These are phyloP conservation scores for Dryocosmus kuriphilus DNA, from an alignment of 2,888 invertebrate species.

Conservation along the genomic window DNA sequence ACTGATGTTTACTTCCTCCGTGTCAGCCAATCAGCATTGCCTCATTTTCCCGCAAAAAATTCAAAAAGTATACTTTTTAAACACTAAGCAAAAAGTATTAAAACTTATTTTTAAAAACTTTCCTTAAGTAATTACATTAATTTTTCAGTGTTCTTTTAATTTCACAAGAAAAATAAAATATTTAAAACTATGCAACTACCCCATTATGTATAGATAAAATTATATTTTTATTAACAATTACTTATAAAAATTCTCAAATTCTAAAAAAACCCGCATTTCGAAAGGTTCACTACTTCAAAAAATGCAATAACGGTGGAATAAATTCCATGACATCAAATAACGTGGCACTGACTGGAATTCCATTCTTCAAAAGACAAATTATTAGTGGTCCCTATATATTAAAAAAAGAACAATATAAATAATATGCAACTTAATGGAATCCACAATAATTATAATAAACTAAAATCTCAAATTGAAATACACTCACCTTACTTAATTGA, in stretches of 20 bases:
- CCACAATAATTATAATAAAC: not conserved
- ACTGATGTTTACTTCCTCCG: too few relatives aligned
- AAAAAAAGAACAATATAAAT: conserved; percentile 19
- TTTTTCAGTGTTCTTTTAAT: too few relatives aligned
- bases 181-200: too few relatives aligned
- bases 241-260: not conserved
- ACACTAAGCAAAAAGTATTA: too few relatives aligned
- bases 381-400: conserved; percentile 64
- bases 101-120: too few relatives aligned
- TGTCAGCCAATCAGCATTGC: too few relatives aligned
- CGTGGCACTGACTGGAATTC: conserved; percentile 59
- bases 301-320: conserved; percentile 62
- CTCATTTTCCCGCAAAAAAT: too few relatives aligned
- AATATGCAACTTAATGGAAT: not conserved
- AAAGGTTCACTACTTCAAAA: conserved; percentile 43
- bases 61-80: too few relatives aligned
- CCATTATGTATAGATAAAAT: not conserved
- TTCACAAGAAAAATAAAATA: too few relatives aligned
- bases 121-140: too few relatives aligned
- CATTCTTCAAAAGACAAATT: conserved; percentile 63
- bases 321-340: conserved; percentile 61
- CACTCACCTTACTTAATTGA: conserved; percentile 60
- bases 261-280: too few relatives aligned
- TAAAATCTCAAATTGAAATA: not conserved
- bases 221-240: not conserved